Percentiles rank a stretch among this genome's conserved stretches.
phyloP scores from a whole-genome alignment of 2,797 vertebrate species.

The Bovichtus variegatus region DNA sequence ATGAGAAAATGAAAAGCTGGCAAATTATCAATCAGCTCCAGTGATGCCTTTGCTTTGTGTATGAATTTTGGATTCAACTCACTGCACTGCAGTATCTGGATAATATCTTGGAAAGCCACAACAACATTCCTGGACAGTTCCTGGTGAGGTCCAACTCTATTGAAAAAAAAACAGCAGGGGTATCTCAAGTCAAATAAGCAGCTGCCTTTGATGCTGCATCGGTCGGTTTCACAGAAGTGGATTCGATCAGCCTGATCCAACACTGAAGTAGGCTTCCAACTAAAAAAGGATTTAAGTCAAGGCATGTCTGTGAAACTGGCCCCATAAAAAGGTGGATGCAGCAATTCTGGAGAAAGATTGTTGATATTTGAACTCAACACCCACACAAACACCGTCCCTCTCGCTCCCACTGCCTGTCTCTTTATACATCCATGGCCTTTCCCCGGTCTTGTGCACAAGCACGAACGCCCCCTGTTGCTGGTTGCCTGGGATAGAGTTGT shows the following conservation, averaged over 20 bases:
- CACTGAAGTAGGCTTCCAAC: slow-evolving; percentile 36
- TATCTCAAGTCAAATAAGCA: slow-evolving; percentile 29
- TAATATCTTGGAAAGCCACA: slow-evolving; percentile 20
- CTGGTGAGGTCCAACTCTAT: slow-evolving; percentile 46
- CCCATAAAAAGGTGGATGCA: not conserved
- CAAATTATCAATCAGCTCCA: slow-evolving; percentile 19
- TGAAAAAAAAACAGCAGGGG: slow-evolving; percentile 17
- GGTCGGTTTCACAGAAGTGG: slow-evolving; percentile 44
- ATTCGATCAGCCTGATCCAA: slow-evolving; percentile 49
- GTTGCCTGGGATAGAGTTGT: too few species aligned
- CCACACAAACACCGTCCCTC: too few species aligned
- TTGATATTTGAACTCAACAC: too few species aligned
- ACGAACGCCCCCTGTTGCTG: too few species aligned
- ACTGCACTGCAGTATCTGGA: not conserved
- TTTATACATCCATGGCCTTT: too few species aligned
- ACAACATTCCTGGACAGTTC: slow-evolving; percentile 19
- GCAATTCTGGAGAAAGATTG: too few species aligned
- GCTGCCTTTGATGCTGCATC: slow-evolving; percentile 31
- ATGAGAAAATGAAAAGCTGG: slow-evolving; percentile 23
- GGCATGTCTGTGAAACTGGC: slow-evolving; percentile 17
- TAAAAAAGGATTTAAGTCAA: slow-evolving; percentile 28
- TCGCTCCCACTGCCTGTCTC: too few species aligned
- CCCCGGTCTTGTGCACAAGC: too few species aligned
- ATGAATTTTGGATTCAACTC: slow-evolving; percentile 18
- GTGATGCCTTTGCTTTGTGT: not conserved